These are phyloP conservation scores for Sigmodon hispidus DNA, from an alignment of 2,113 vertebrate genomes.

Conservation along the genomic window DNA sequence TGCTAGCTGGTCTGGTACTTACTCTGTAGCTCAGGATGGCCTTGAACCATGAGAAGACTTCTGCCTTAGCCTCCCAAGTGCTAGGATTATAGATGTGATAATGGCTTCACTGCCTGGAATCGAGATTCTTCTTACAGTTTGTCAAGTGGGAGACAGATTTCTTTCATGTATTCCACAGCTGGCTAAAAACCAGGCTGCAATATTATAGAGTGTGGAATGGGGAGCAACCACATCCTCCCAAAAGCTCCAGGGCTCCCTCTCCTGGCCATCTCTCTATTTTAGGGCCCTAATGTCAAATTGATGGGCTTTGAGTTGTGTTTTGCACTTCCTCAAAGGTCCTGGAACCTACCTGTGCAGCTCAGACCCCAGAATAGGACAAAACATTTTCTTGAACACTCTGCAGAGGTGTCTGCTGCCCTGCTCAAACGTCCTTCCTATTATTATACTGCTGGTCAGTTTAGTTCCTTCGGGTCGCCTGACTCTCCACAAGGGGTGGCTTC, in stretches of 20 bases:
- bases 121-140: neutral
- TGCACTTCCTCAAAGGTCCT: neutral
- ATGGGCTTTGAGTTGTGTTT: neutral
- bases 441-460: neutral
- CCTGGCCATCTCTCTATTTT: conserved; percentile 32
- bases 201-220: neutral
- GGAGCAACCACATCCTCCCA: fast-evolving
- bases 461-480: neutral
- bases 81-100: neutral
- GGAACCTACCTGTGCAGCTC: neutral
- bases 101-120: neutral
- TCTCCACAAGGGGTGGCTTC: neutral
- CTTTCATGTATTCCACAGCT: neutral
- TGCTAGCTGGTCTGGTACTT: neutral
- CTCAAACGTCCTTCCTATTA: neutral
- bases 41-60: neutral
- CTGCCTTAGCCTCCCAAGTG: neutral
- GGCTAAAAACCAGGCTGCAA: neutral
- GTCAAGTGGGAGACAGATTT: neutral
- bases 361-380: neutral
- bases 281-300: neutral
- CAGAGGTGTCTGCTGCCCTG: neutral
- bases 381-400: neutral
- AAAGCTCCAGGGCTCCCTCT: conserved; percentile 71
- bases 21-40: neutral